A percentile compares a stretch with the other conserved stretches of the same genome.
phyloP scores from a whole-genome alignment of 92 coral and sea anemone genomes.

The Meandrina meandrites region DNA sequence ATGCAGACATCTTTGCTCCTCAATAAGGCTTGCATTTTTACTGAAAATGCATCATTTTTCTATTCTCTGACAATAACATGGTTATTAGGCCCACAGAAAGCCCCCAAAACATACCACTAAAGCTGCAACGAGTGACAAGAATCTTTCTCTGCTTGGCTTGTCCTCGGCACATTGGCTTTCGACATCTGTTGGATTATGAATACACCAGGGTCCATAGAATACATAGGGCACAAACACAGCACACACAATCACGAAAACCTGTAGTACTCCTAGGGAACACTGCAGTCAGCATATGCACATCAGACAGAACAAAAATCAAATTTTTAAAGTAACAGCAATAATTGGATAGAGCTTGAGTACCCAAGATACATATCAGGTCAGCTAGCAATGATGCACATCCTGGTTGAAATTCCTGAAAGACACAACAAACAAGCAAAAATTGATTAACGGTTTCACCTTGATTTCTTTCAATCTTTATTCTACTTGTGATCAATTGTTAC shows the following conservation, averaged over 20 bases:
- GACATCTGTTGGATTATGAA: constrained; percentile 95
- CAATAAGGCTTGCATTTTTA: too few species aligned
- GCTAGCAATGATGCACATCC: constrained; percentile 81
- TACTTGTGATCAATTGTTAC: too few species aligned
- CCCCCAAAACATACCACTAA: constrained; percentile 67
- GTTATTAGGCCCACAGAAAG: background rate
- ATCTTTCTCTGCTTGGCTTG: constrained; percentile 84
- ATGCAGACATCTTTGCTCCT: too few species aligned
- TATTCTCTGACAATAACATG: background rate
- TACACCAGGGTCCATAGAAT: constrained; percentile 56
- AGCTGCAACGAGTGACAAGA: constrained; percentile 85
- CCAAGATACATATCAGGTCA: constrained; percentile 97
- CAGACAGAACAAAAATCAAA: constrained; percentile 38
- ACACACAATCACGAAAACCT: constrained; percentile 68
- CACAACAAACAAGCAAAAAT: background rate
- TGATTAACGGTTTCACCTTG: background rate
- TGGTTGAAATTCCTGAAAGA: constrained; percentile 70
- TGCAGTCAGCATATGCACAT: constrained; percentile 36
- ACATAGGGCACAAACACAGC: constrained; percentile 73
- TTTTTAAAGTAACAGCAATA: constrained; percentile 50
- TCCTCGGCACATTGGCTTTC: constrained; percentile 92
- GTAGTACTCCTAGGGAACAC: constrained; percentile 34
- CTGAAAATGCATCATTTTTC: too few species aligned
- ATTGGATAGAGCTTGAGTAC: constrained; percentile 83
- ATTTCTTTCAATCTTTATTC: background rate